Evolutionary conservation across 2,113 vertebrate species (phyloP), one percentile per base, ranked within the genome.

Genomic region (Chunga burmeisteri): DNA sequence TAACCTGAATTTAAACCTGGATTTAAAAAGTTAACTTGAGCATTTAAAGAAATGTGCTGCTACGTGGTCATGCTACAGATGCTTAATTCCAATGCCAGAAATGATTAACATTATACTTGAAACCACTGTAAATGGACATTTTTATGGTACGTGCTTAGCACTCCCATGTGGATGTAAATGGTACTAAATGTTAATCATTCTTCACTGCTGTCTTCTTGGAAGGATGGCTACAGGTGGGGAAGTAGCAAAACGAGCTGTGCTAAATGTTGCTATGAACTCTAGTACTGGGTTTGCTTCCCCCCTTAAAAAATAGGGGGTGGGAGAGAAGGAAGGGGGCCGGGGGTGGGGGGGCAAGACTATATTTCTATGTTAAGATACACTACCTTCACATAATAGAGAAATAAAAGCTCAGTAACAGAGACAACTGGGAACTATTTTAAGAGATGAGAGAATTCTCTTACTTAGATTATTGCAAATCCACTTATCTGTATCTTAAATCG

Each of bases 401-500:
- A 62, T 86, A 94, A 93, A 93, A 93, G 44, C 61, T 63, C 40
- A 63, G 38, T 79, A 79, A 38, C 53, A 26, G 46, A 81, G 30
- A 59, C 4, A 40, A 38, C 8, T 78, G 58, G 16, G 12, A 79
- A 62, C 52, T 86, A 73, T 59, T 88, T 72, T 61, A 75, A 68
- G 81, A 87, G 8, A 61, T 52, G 88, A 83, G 72, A 75, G 61
- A 75, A 61, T 68, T 85, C 16, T 74, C 53, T 72, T 94, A 92
- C 86, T n/a, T 55, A 62, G 65, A 75, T 96, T 81, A 66, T 5
- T 66, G 47, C 17, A 86, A 67, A 92, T 93, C 86, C 3, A 40
- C 38, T 96, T 84, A 91, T 15, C 32, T 78, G 14, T 62, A 19
- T 40, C 63, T 85, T 93, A 77, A 84, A 73, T 58, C 47, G 7